These are phyloP conservation scores for Octodonta nipae DNA, from an alignment of 2,888 invertebrate genomes.

Conservation along the genomic window DNA sequence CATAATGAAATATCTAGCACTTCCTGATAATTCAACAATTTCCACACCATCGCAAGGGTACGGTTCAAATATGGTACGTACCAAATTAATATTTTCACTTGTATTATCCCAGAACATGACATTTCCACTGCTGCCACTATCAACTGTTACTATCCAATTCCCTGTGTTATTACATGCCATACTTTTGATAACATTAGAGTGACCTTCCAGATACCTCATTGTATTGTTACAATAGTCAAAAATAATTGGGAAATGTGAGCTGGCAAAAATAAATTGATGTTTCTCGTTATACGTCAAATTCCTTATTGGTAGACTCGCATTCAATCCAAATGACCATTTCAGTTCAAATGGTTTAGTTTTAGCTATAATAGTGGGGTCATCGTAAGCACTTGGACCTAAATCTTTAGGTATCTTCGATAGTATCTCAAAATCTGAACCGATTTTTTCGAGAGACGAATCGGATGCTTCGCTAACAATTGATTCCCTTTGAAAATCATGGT, in stretches of 20 bases:
- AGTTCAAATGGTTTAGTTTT: conserved; percentile 30
- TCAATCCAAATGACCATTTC: conserved; percentile 52
- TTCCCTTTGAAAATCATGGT: no score
- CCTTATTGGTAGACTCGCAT: conserved; percentile 42
- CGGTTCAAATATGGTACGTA: no score
- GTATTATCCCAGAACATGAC: conserved; percentile 47
- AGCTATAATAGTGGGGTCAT: conserved; percentile 13
- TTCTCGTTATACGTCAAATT: conserved; percentile 41
- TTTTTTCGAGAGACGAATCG: no score
- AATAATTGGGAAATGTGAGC: conserved; percentile 48
- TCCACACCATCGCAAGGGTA: no score
- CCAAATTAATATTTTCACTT: no score
- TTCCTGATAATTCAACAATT: no score
- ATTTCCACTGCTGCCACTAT: conserved; percentile 40
- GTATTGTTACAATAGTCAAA: conserved; percentile 48
- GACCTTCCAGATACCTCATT: conserved; percentile 52
- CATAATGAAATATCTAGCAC: no score
- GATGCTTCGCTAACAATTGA: no score
- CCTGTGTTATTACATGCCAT: conserved; percentile 40
- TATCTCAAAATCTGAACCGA: no score
- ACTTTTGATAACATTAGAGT: conserved; percentile 42
- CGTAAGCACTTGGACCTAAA: conserved; percentile 12
- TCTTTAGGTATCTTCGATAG: conserved; percentile 2
- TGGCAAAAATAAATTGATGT: conserved; percentile 46
- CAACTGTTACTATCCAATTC: conserved; percentile 47